Evolutionary conservation across 2,888 invertebrate genomes (phyloP).

Genomic region (Cryptops parisi): DNA sequence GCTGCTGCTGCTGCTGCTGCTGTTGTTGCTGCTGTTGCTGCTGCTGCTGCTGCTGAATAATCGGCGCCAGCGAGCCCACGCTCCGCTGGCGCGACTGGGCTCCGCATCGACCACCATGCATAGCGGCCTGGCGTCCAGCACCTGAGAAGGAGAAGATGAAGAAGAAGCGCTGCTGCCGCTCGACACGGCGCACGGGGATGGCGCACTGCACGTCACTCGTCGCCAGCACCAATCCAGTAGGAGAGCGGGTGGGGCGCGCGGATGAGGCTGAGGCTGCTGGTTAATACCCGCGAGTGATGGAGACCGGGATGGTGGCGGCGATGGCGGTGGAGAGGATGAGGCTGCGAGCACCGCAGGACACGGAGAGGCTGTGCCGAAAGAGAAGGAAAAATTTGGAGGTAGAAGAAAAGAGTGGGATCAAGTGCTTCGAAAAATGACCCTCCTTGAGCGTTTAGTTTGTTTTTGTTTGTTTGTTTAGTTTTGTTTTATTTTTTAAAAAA

Average conservation of each 20-base stretch:
- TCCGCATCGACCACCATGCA: conserved; percentile 1
- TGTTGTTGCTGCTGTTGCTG: background rate
- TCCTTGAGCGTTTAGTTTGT: too few relatives aligned
- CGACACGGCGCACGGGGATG: background rate
- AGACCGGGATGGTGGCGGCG: too few relatives aligned
- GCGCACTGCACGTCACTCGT: background rate
- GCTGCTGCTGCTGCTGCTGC: background rate
- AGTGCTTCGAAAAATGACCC: too few relatives aligned
- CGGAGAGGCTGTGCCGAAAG: too few relatives aligned
- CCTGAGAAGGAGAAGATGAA: background rate
- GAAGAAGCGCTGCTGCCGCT: background rate
- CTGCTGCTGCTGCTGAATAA: background rate
- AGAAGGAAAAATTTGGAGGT: too few relatives aligned
- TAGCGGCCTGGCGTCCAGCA: background rate
- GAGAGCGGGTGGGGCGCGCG: background rate
- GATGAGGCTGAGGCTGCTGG: background rate
- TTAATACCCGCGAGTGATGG: too few relatives aligned
- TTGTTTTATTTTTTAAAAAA: too few relatives aligned
- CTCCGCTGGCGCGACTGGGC: background rate
- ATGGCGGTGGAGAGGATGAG: too few relatives aligned
- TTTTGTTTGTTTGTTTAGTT: too few relatives aligned
- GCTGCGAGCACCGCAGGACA: too few relatives aligned
- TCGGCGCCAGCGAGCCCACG: conserved; percentile 4
- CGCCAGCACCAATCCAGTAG: background rate
- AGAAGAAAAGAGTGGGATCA: too few relatives aligned